Percentiles rank a stretch among this genome's conserved stretches.
phyloP scores from a whole-genome alignment of 64 coral and sea anemone species.

The Trachythela sp. region DNA sequence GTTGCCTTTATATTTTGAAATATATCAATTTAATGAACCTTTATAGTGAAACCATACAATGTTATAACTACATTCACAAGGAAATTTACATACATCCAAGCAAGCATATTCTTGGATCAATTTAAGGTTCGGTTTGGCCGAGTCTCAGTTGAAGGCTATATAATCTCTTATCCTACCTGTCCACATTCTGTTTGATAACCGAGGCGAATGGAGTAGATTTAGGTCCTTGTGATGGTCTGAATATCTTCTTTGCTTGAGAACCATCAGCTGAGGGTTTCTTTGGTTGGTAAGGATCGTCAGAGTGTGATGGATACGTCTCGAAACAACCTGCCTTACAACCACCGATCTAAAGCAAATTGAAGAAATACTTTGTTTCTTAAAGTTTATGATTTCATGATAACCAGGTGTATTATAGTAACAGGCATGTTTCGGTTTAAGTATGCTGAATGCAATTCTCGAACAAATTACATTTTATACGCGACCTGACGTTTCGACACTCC shows the following conservation, averaged over 20 bases:
- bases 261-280: slow-evolving; percentile 54
- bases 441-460: neutral
- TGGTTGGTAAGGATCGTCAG: slow-evolving; percentile 73
- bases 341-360: slow-evolving; percentile 61
- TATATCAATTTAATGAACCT: neutral
- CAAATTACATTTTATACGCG: no score
- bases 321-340: slow-evolving; percentile 94
- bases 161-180: slow-evolving; percentile 30
- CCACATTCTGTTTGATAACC: slow-evolving; percentile 80
- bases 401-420: no score
- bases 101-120: no score
- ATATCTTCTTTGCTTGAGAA: slow-evolving; percentile 54
- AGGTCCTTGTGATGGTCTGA: slow-evolving; percentile 86
- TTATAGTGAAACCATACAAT: neutral
- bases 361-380: neutral
- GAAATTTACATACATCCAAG: neutral
- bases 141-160: neutral
- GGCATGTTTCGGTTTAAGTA: no score
- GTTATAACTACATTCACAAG: neutral
- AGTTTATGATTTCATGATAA: neutral
- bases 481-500: no score
- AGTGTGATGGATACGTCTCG: slow-evolving; percentile 71
- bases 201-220: slow-evolving; percentile 88
- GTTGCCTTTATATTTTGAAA: neutral
- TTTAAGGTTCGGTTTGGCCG: neutral